phyloP scores from a whole-genome alignment of 2,113 vertebrate species.

The Triplophysa tibetana region DNA sequence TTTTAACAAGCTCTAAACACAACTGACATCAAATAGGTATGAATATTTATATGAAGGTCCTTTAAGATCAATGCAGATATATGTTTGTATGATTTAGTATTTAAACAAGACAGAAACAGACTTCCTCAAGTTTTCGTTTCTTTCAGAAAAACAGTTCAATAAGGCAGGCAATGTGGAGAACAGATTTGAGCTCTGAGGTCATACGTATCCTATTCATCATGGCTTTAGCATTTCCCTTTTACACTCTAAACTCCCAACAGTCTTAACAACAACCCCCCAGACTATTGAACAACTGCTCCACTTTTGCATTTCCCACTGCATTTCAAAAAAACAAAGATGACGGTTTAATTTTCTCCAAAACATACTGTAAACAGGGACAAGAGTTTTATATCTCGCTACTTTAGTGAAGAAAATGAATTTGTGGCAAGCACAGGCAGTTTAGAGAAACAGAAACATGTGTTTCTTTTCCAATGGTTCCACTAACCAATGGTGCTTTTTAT shows the following conservation, averaged over 20 bases:
- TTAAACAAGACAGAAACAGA: background rate
- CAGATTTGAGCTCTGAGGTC: constrained; percentile 63
- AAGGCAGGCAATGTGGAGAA: constrained; percentile 57
- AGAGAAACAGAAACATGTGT: constrained; percentile 21
- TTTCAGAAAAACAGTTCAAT: constrained; percentile 61
- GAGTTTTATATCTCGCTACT: background rate
- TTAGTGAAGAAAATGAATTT: constrained; percentile 18
- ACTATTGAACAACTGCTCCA: background rate
- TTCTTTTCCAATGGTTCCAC: constrained; percentile 32
- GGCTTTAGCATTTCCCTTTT: constrained; percentile 39
- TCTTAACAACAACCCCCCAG: constrained; percentile 1
- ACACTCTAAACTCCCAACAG: background rate
- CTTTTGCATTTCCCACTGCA: background rate
- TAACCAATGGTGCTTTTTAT: constrained; percentile 29
- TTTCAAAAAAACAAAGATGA: constrained; percentile 28
- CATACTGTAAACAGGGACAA: background rate
- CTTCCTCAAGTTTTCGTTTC: background rate
- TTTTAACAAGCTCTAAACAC: no score
- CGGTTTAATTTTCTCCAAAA: background rate
- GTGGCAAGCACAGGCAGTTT: constrained; percentile 25
- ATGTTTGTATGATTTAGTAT: no score
- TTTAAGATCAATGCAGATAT: no score
- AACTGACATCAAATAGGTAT: no score
- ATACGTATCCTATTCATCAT: constrained; percentile 52
- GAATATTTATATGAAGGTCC: no score